Conservation (phyloP, 2,888 invertebrate genomes). For the Epistrophe grossulariae region DNA sequence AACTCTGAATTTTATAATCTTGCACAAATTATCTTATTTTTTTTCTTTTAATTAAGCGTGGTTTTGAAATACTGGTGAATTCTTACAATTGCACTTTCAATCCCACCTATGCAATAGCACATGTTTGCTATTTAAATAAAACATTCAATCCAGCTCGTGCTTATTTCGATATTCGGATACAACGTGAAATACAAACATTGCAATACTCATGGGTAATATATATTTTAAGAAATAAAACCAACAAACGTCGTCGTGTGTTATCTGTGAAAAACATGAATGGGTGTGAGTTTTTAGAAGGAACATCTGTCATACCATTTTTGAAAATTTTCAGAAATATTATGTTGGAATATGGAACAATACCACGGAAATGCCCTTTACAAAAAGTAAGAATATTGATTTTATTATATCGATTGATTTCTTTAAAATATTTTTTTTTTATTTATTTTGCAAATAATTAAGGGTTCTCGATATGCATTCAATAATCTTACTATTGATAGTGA, state of each 20-base stretch:
- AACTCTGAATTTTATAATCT: background rate
- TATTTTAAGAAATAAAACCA: background rate
- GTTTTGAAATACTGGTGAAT: background rate
- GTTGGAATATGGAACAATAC: background rate
- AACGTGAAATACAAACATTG: background rate
- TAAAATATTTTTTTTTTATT: background rate
- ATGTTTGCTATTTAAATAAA: background rate
- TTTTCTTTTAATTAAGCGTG: background rate
- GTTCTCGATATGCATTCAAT: background rate
- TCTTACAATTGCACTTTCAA: background rate
- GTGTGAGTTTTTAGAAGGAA: conserved; percentile 20
- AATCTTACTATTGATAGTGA: background rate
- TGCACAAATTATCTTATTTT: background rate
- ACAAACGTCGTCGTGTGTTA: background rate
- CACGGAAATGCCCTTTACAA: conserved; percentile 21
- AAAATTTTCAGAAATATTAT: background rate
- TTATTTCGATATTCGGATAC: background rate
- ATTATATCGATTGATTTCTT: background rate
- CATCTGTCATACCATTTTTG: background rate
- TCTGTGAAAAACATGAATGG: conserved; percentile 4
- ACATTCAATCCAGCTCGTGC: background rate
- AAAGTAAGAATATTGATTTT: conserved; percentile 9
- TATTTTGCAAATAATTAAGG: background rate
- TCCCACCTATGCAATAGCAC: background rate
- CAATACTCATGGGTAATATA: background rate